Percentiles rank a stretch among this genome's conserved stretches.
phyloP scores from a whole-genome alignment of 1,140 invertebrate genomes.

The Nebria ingens region DNA sequence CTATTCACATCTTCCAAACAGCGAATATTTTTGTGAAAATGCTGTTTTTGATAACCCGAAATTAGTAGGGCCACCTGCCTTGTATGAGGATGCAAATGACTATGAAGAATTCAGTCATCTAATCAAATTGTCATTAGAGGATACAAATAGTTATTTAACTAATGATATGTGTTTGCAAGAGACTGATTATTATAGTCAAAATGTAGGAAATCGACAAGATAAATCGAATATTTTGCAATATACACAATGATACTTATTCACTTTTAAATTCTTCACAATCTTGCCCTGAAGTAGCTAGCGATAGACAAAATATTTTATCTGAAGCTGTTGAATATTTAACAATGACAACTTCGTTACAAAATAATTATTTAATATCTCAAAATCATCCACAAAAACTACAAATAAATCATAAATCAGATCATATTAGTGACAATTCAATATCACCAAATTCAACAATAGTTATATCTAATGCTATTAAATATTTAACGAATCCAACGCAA shows the following conservation, averaged over 20 bases:
- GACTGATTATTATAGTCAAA: neutral
- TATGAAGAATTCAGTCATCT: slow-evolving; percentile 2
- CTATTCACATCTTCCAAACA: neutral
- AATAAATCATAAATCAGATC: neutral
- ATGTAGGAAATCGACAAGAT: neutral
- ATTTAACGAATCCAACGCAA: too few relatives aligned
- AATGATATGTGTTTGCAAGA: neutral
- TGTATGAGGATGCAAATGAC: neutral
- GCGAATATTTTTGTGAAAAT: neutral
- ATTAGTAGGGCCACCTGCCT: neutral
- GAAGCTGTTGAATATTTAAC: neutral
- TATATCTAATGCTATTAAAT: neutral
- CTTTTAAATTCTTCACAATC: neutral
- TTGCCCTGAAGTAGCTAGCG: neutral
- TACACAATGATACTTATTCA: neutral
- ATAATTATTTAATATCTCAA: neutral
- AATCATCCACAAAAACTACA: neutral
- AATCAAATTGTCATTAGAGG: neutral
- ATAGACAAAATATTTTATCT: neutral
- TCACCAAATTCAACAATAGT: neutral
- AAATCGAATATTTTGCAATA: neutral
- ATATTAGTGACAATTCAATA: too few relatives aligned
- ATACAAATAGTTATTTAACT: neutral
- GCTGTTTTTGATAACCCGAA: neutral
- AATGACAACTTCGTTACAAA: neutral